Conservation (phyloP, 1,140 invertebrate species). For the Camponotus floridanus region DNA sequence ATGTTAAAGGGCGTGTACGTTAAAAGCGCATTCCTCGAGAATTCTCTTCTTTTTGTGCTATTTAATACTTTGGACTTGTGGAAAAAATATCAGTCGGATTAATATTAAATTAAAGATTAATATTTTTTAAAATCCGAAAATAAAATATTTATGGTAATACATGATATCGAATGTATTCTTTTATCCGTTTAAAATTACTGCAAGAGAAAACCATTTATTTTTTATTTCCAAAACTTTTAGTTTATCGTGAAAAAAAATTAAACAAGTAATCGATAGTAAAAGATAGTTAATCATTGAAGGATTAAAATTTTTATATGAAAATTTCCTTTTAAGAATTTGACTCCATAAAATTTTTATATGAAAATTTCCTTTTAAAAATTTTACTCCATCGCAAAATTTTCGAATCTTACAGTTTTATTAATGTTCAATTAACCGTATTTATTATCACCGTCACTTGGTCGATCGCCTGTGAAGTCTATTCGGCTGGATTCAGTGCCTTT, state of each 20-base stretch:
- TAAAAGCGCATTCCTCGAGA: not conserved
- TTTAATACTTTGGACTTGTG: not conserved
- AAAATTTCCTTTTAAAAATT: too few relatives aligned
- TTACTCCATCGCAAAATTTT: not conserved
- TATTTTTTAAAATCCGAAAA: not conserved
- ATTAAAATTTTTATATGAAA: not conserved
- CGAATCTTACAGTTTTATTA: not conserved
- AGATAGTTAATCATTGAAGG: not conserved
- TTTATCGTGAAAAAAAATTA: too few relatives aligned
- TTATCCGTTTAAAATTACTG: not conserved
- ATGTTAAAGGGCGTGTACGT: constrained; percentile 31
- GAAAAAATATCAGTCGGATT: not conserved
- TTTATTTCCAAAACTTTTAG: too few relatives aligned
- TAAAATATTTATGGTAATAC: not conserved
- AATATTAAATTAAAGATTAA: not conserved
- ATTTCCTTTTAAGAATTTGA: too few relatives aligned
- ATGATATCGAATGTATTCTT: not conserved
- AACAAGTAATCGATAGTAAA: too few relatives aligned
- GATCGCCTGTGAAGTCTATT: not conserved
- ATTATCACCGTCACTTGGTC: not conserved
- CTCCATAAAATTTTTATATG: not conserved
- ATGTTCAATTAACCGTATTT: not conserved
- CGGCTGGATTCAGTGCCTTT: not conserved
- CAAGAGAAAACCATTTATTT: too few relatives aligned
- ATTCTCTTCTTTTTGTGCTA: not conserved